Base-by-base conservation (phyloP, 1,140 invertebrate genomes). In the Bombus cullumanus region DNA sequence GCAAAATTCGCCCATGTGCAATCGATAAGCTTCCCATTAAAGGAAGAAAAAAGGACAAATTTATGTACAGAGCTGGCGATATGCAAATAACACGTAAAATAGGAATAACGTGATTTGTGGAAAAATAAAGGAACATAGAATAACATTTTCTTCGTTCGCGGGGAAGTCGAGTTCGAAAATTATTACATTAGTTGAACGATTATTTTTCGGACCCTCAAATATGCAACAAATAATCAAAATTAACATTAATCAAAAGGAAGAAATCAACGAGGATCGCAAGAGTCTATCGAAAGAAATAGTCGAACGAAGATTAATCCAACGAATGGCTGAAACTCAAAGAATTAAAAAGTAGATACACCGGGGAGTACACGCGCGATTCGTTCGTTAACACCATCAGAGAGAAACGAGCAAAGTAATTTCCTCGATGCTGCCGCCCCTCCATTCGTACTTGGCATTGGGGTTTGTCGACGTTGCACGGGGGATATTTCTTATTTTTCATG, bases 401-500 rank as follows among this genome's bases (percentile, higher is more conserved):
- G 66, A 34, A 57, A 8, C 53, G 47, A 43, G 31, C 6, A 22
- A 41, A 59, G 10, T 15, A 73, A 64, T 43, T 64, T 64, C 31
- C 57, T 41, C n/a, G 31, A 12, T 31, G 31, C 13, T 82, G 3
- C 22, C 37, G 10, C 13, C 15, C 22, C 15, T 37, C 10, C 34
- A 22, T 34, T 47, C 34, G 31, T 28, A 57, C 22, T 4, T 34
- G 59, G 31, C 25, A 12, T 3, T 0, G 31, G 18, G 15, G 8
- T 13, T 71, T 13, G 34, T 31, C 62, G 28, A 34, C 9, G 22
- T 13, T 25, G 37, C 41, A 43, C 75, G 8, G 13, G 9, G 25
- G 37, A 6, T 6, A 1, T 84, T n/a, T 39, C 31, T 12, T 77
- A 57, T 68, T 78, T 69, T 78, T 77, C 43, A 34, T 69, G 78